A percentile compares a stretch with the other conserved stretches of the same genome.
phyloP scores from a whole-genome alignment of 2,113 vertebrate species.

The Ochotona princeps region DNA sequence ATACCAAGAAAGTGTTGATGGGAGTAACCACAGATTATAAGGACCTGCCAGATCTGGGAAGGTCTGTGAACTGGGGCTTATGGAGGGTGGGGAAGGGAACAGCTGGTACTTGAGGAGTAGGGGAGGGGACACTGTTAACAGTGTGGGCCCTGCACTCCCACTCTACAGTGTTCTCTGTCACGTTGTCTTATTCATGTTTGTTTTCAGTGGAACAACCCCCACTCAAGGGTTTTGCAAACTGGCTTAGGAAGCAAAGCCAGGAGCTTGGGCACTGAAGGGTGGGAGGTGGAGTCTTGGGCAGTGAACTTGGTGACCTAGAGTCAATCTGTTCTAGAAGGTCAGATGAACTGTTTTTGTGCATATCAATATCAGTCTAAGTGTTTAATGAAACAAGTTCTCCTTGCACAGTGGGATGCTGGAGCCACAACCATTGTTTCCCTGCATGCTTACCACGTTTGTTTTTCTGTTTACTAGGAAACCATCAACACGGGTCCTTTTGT shows the following conservation, averaged over 20 bases:
- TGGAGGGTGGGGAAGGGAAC: background rate
- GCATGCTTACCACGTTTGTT: background rate
- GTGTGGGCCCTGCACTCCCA: background rate
- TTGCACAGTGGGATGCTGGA: background rate
- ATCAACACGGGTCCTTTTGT: constrained; percentile 97
- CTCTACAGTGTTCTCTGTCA: background rate
- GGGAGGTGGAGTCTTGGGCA: background rate
- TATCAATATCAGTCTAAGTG: accelerated
- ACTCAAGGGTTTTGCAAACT: background rate
- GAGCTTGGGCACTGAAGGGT: background rate
- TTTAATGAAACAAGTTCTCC: background rate
- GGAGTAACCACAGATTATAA: background rate
- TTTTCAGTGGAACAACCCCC: background rate
- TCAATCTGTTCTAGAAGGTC: background rate
- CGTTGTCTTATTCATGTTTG: background rate
- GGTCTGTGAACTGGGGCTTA: background rate
- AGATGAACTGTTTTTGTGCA: background rate
- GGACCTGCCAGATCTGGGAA: background rate
- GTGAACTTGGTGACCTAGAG: background rate
- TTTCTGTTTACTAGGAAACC: constrained; percentile 89
- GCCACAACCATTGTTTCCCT: background rate
- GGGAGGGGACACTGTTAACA: background rate
- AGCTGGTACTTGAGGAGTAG: background rate
- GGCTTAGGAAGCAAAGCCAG: background rate
- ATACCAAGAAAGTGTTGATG: background rate